Evolutionary conservation across 2,888 invertebrate species (phyloP), one percentile per base, ranked within the genome.

Genomic region (Tethea ocularis): DNA sequence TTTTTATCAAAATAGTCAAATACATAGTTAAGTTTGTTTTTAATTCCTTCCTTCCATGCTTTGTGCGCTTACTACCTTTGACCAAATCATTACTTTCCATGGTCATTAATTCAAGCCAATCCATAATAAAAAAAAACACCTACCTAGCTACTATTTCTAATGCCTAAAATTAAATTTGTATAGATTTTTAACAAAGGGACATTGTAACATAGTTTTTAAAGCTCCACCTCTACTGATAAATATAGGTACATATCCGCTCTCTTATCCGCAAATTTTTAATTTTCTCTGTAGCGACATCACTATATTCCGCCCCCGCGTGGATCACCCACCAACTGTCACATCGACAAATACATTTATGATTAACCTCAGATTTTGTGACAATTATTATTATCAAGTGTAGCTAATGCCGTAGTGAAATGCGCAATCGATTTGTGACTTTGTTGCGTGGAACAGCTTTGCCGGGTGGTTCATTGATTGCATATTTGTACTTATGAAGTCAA

Each of bases 301-400:
- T 36, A 54, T 29, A 13, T 20, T 6, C 33, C 67, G 78, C 83
- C 80, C 84, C 83, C 89, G 83, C 87, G 87, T 80, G 73, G 75
- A 71, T 78, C 71, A 77, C 73, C 73, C 73, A 71, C 33, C 83
- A 84, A 85, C 85, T 87, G 90, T 88, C 88, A 82, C 75, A 67
- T 63, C 74, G 76, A 86, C 87, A 86, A 88, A 88, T 78, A 79
- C 81, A 75, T 83, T 83, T 86, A 85, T 88, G 90, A 91, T 91
- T 88, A 87, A 91, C 89, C 89, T 84, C 69, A 53, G 69, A 67
- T 65, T 64, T 71, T 65, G 59, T 22, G 33, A 54, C 54, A 54
- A 66, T 68, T 67, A 69, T 75, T 66, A 68, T 69, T 70, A 63
- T 66, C 67, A 57, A 68, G 77, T 84, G 79, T 75, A 79, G 82